These are phyloP conservation scores for Lepus oiostolus DNA, from an alignment of 2,797 vertebrate species.

Conservation along the genomic window DNA sequence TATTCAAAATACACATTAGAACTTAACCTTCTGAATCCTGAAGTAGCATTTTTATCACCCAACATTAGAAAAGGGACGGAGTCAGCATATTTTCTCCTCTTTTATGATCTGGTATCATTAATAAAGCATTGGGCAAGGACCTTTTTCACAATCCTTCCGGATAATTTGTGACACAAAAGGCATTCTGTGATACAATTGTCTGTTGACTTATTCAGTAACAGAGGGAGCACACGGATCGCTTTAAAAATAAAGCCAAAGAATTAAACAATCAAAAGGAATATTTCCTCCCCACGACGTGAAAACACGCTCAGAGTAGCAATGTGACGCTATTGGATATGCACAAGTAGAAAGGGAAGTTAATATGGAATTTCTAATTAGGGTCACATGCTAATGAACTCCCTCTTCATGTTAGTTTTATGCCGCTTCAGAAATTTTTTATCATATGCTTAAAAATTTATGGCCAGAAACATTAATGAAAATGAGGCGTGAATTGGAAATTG, in stretches of 20 bases:
- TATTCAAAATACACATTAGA: conserved; percentile 96
- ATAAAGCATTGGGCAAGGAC: conserved; percentile 94
- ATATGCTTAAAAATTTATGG: conserved; percentile 95
- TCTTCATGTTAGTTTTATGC: conserved; percentile 93
- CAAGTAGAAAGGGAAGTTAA: conserved; percentile 88
- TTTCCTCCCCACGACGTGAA: conserved; percentile 49
- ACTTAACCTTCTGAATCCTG: conserved; percentile 97
- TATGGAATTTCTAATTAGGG: conserved; percentile 94
- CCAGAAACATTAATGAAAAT: conserved; percentile 94
- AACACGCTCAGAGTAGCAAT: conserved; percentile 66
- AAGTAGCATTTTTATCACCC: conserved; percentile 96
- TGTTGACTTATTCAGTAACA: conserved; percentile 93
- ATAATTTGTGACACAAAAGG: conserved; percentile 94
- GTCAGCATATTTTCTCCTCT: conserved; percentile 92
- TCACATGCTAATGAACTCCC: conserved; percentile 92
- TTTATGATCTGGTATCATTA: conserved; percentile 95
- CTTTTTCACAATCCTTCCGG: conserved; percentile 88
- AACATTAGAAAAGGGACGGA: conserved; percentile 93
- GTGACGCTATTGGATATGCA: conserved; percentile 85
- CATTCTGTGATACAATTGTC: conserved; percentile 88
- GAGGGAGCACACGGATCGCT: conserved; percentile 84
- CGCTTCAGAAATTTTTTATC: conserved; percentile 94
- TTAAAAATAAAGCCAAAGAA: conserved; percentile 76
- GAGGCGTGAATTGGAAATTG: conserved; percentile 93
- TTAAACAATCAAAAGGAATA: not conserved